Base-by-base conservation (phyloP, 2,113 vertebrate genomes). In the Xyliphius kryptos region DNA sequence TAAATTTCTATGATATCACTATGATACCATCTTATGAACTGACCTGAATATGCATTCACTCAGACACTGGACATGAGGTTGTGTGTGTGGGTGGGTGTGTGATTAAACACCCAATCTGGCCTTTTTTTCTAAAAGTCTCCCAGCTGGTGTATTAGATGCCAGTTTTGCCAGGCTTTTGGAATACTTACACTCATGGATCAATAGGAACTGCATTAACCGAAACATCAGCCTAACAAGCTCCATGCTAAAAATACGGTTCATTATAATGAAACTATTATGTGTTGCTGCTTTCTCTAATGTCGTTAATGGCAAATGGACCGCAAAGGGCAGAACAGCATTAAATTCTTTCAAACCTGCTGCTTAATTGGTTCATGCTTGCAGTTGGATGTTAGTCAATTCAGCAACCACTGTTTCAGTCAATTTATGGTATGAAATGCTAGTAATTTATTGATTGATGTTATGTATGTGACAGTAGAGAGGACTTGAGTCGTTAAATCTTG, bases 311-410 rank as follows among this genome's bases (percentile, higher is more conserved):
- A 6, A 71, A 48, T 2, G 19, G 36, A 66, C 12, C 48, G 19
- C 43, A 46, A 12, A 22, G 52, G 52, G 43, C 52, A 50, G 9
- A 32, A 17, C 47, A 11, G 16, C 63, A 71, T 67, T 71, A 47
- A 62, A 67, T 66, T 62, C 58, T 17, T 71, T 57, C 20, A 59
- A 32, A 57, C 69, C 53, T 36, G 52, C 58, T 67, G 58, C 46
- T n/a, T 71, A 71, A 71, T 71, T 67, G 69, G 58, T 71, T 50
- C 55, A 52, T 57, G 64, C 52, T 63, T 63, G 38, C 61, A 53
- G 55, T 67, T 19, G 15, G 40, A 63, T 62, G 32, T 20, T 53
- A 61, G 46, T 46, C 26, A 52, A 52, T 71, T 62, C 22, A 67
- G 62, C 57, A 53, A 57, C 49, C 20, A 26, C 63, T 55, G 63